Conservation (phyloP, 2,797 vertebrate species). For the Leucoraja ocellata region DNA sequence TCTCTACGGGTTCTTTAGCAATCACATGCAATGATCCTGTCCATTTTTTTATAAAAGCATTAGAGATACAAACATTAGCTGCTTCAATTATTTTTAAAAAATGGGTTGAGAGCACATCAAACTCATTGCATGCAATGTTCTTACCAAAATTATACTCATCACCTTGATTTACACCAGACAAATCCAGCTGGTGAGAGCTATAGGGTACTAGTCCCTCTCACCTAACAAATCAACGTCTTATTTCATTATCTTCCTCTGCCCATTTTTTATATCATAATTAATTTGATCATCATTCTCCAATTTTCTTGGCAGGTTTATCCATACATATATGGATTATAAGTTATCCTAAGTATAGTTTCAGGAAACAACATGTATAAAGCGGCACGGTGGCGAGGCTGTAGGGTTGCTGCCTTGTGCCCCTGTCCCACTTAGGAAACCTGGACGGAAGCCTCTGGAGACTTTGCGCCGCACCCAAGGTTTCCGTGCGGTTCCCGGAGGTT, state of each 20-base stretch:
- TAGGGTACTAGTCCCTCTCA: not conserved
- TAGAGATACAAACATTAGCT: not conserved
- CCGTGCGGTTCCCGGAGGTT: too few species aligned
- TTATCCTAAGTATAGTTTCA: conserved; percentile 26
- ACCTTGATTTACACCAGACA: not conserved
- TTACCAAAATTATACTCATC: not conserved
- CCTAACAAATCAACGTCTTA: not conserved
- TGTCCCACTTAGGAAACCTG: too few species aligned
- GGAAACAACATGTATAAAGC: conserved; percentile 41
- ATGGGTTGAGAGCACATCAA: not conserved
- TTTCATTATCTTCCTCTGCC: not conserved
- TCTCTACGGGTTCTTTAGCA: not conserved
- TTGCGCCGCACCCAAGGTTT: too few species aligned
- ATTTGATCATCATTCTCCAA: not conserved
- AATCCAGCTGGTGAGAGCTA: not conserved
- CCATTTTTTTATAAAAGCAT: not conserved
- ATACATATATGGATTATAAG: not conserved
- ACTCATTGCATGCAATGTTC: not conserved
- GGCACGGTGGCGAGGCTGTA: too few species aligned
- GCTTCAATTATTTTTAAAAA: not conserved
- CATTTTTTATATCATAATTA: not conserved
- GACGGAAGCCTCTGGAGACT: too few species aligned
- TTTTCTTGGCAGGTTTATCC: not conserved
- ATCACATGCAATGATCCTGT: not conserved
- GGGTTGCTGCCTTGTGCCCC: too few species aligned